Evolutionary conservation across 2,113 vertebrate species (phyloP).

Genomic region (Lucifuga dentata): DNA sequence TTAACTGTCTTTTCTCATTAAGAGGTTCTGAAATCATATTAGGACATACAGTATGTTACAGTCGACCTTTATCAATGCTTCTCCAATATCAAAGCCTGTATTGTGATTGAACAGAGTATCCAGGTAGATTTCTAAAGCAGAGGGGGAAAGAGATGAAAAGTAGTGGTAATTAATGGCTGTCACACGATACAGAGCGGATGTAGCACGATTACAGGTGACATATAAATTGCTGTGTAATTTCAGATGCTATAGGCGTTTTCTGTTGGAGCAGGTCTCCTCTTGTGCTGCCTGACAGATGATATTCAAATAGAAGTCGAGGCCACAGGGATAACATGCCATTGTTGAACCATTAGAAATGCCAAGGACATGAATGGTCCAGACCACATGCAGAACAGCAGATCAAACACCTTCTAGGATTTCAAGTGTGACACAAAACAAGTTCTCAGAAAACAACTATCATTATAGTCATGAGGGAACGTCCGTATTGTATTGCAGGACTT

Average conservation of each 20-base stretch:
- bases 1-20: constrained; percentile 21
- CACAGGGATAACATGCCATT: constrained; percentile 63
- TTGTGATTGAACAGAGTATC: constrained; percentile 54
- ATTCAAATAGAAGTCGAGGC: constrained; percentile 72
- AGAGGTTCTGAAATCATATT: constrained; percentile 47
- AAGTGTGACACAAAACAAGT: constrained; percentile 56
- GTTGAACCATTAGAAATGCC: constrained; percentile 67
- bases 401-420: constrained; percentile 71
- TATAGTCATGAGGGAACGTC: not conserved
- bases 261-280: constrained; percentile 78
- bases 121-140: constrained; percentile 63
- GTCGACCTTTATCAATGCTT: constrained; percentile 35
- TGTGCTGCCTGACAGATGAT: constrained; percentile 75
- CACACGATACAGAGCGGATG: constrained; percentile 68
- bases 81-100: constrained; percentile 61
- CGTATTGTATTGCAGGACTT: not conserved
- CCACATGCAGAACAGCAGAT: constrained; percentile 61
- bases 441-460: constrained; percentile 30
- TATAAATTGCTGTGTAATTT: constrained; percentile 87
- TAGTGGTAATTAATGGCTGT: constrained; percentile 82
- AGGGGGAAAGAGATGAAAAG: constrained; percentile 59
- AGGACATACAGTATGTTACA: constrained; percentile 23
- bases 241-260: constrained; percentile 71
- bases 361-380: constrained; percentile 60
- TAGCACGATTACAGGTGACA: constrained; percentile 81